phyloP scores from a whole-genome alignment of 2,888 invertebrate species.

The Apamea epomidion region DNA sequence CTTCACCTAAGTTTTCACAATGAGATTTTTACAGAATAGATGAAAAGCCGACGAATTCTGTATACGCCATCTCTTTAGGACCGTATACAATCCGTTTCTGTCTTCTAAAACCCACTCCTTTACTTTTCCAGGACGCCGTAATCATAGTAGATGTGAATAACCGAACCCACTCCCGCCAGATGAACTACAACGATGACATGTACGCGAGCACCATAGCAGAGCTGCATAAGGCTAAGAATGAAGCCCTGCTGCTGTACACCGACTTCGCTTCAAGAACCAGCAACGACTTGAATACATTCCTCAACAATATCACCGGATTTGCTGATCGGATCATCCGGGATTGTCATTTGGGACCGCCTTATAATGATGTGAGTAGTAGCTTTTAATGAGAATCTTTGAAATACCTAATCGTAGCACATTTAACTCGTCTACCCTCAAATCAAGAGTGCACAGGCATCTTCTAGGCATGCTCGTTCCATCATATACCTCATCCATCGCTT shows the following conservation, averaged over 20 bases:
- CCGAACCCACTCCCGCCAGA: constrained; percentile 8
- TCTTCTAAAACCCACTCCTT: background rate
- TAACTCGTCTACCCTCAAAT: background rate
- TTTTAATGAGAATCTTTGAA: background rate
- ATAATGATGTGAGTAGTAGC: constrained; percentile 73
- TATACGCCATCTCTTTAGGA: no score
- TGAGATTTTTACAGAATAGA: no score
- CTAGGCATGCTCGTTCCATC: no score
- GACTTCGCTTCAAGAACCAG: constrained; percentile 80
- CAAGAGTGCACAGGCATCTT: no score
- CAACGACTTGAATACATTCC: constrained; percentile 77
- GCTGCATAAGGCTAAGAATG: constrained; percentile 74
- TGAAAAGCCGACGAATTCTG: no score
- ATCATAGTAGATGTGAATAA: constrained; percentile 71
- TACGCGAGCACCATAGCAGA: constrained; percentile 58
- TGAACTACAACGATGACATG: background rate
- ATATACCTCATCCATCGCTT: no score
- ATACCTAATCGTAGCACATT: background rate
- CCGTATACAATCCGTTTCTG: background rate
- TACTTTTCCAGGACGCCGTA: constrained; percentile 66
- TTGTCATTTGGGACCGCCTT: constrained; percentile 53
- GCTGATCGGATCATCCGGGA: constrained; percentile 69
- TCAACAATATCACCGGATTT: constrained; percentile 76
- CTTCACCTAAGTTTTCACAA: no score
- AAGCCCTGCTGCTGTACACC: constrained; percentile 82